These are phyloP conservation scores for Bombus waltoni DNA, from an alignment of 1,140 invertebrate genomes.

Conservation along the genomic window DNA sequence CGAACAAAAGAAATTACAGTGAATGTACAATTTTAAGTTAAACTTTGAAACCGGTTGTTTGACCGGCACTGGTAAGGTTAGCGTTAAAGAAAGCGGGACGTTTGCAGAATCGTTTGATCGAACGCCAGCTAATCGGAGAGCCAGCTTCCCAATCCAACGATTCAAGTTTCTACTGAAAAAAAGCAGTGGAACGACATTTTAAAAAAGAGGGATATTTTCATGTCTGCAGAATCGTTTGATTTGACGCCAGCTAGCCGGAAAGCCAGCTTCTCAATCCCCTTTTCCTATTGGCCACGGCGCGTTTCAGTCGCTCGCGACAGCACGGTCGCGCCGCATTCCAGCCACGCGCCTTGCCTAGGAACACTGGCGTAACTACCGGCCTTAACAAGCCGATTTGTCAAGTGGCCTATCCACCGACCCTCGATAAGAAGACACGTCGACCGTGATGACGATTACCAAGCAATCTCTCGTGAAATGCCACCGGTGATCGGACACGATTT, in stretches of 20 bases:
- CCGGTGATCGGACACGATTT: slow-evolving; percentile 21
- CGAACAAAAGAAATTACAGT: no score
- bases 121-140: slow-evolving; percentile 26
- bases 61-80: no score
- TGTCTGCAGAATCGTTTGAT: slow-evolving; percentile 4
- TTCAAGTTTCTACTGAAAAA: no score
- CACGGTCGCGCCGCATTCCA: slow-evolving; percentile 77
- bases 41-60: no score
- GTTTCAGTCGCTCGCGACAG: slow-evolving; percentile 72
- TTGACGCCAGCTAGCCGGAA: slow-evolving; percentile 24
- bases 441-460: slow-evolving; percentile 40
- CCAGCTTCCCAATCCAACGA: slow-evolving; percentile 44
- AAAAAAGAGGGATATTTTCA: background rate
- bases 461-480: slow-evolving; percentile 31
- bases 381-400: slow-evolving; percentile 64
- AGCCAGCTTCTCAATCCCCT: slow-evolving; percentile 54
- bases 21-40: no score
- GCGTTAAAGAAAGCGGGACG: background rate
- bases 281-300: slow-evolving; percentile 65
- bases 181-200: no score
- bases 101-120: slow-evolving; percentile 7
- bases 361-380: slow-evolving; percentile 73
- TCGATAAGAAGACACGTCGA: slow-evolving; percentile 47
- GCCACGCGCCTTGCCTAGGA: slow-evolving; percentile 79
- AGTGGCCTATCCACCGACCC: background rate